Base-by-base conservation (phyloP, 2,797 vertebrate species). In the Phyllotis vaccarum region DNA sequence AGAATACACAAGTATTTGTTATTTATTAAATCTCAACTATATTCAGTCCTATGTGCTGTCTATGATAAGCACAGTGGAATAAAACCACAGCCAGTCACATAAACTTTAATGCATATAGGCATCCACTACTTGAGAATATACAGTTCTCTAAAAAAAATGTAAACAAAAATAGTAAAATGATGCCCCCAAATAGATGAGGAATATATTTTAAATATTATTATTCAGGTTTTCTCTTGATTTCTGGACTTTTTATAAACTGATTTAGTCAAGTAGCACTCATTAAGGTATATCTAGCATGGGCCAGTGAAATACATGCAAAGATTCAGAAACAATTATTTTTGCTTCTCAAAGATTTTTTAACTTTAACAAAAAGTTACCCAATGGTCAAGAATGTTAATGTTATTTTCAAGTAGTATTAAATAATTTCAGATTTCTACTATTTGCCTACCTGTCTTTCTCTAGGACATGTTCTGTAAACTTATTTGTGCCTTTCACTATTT, bases 1-100 rank as follows among this genome's bases (percentile, higher is more conserved):
- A 83, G 40, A 94, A 75, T 62, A 81, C 21, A 90, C 37, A 83
- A 52, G 49, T 95, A 76, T 93, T 93, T 97, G 60, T 60, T 95
- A 93, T 95, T 91, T 94, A 80, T 72, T 94, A 76, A 88, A 72
- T 66, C 88, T 78, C 76, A 89, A 75, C 58, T 86, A 29, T 62
- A 70, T 66, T 86, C 21, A 83, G 82, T 66, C 31, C 58, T 92
- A 74, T 92, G 37, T 90, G 46, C 27, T 68, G 60, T 58, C 54
- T 81, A 19, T 58, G 62, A 87, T 89, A 27, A 37, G 79, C 58
- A 72, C 1, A 46, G 75, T 74, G 21, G 87, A 94, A 43, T 56
- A 16, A 95, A 86, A 64, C 1, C 62, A 37, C 12, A 34, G 17
- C 24, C 34, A 56, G 79, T 64, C 66, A 86, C 31, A 54, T 40